Percentiles rank a stretch among this genome's conserved stretches.
Conservation (phyloP, 2,888 invertebrate species). For the Apotomis turbidana region DNA sequence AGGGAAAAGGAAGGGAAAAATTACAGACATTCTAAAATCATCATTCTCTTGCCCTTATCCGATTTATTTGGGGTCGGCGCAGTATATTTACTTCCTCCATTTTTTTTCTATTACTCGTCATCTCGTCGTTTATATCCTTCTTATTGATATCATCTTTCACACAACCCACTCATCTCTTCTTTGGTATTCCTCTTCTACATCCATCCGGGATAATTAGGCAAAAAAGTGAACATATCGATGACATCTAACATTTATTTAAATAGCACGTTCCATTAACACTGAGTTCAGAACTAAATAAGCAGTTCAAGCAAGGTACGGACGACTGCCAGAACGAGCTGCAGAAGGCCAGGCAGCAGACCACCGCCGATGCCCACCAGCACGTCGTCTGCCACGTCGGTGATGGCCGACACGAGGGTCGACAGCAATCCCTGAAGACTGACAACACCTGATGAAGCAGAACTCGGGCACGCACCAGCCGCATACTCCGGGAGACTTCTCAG, state of each 20-base stretch:
- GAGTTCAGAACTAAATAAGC: conserved; percentile 52
- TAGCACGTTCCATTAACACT: conserved; percentile 30
- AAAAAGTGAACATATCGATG: not conserved
- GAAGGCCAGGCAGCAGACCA: conserved; percentile 67
- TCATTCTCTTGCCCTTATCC: no score
- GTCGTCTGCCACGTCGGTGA: conserved; percentile 71
- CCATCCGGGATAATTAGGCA: not conserved
- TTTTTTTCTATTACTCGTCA: no score
- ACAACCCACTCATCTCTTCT: no score
- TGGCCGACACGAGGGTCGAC: conserved; percentile 58
- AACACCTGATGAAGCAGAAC: conserved; percentile 58
- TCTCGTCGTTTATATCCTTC: no score
- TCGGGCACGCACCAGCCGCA: conserved; percentile 70
- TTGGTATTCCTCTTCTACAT: no score
- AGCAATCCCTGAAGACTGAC: conserved; percentile 66
- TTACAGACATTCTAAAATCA: no score
- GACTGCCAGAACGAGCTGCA: conserved; percentile 69
- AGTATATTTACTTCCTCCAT: no score
- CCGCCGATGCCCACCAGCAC: conserved; percentile 69
- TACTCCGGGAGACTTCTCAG: conserved; percentile 70
- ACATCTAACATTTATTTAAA: conserved; percentile 21
- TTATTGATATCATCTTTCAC: no score
- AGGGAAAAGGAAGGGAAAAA: no score
- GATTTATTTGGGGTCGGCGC: no score
- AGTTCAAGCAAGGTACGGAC: conserved; percentile 65